These are phyloP conservation scores for Epinephelus lanceolatus DNA, from an alignment of 2,113 vertebrate species.

Conservation along the genomic window DNA sequence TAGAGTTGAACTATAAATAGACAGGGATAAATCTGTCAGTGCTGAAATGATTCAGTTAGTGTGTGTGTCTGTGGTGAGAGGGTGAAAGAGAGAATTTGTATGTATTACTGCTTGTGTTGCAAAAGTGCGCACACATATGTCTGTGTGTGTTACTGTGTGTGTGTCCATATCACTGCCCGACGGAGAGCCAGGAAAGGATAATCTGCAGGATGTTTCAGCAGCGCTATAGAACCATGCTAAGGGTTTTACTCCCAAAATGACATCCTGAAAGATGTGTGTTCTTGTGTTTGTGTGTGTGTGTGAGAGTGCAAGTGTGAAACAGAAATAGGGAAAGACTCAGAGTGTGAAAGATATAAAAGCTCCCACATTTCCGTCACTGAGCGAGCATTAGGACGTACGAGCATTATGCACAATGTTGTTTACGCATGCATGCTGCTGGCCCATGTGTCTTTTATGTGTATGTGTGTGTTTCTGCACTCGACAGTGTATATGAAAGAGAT, in stretches of 20 bases:
- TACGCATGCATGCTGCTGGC: slow-evolving; percentile 38
- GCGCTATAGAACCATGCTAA: slow-evolving; percentile 53
- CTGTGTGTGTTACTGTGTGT: slow-evolving; percentile 20
- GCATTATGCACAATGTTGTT: slow-evolving; percentile 50
- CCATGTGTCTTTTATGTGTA: slow-evolving; percentile 39
- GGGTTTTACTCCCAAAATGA: slow-evolving; percentile 64
- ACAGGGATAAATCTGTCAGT: slow-evolving; percentile 66
- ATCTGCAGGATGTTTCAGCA: slow-evolving; percentile 73
- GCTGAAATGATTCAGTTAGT: slow-evolving; percentile 70
- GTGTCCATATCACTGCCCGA: slow-evolving; percentile 57
- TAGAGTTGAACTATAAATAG: slow-evolving; percentile 75
- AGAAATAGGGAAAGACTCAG: slow-evolving; percentile 6
- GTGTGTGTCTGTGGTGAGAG: slow-evolving; percentile 53
- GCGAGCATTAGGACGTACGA: slow-evolving; percentile 14
- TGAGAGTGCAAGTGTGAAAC: background rate
- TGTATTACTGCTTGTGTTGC: slow-evolving; percentile 28
- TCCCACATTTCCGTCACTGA: slow-evolving; percentile 35
- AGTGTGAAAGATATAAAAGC: slow-evolving; percentile 28
- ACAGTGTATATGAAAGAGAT: slow-evolving; percentile 67
- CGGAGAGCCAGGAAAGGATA: slow-evolving; percentile 70
- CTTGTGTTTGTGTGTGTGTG: background rate
- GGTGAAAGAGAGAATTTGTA: slow-evolving; percentile 35
- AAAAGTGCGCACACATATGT: slow-evolving; percentile 6
- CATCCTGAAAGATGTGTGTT: slow-evolving; percentile 42
- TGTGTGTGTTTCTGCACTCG: slow-evolving; percentile 34